Percentiles rank a stretch among this genome's conserved stretches.
These are phyloP conservation scores for Cryptoprocta ferox DNA, from an alignment of 2,797 vertebrate species.

Conservation along the genomic window DNA sequence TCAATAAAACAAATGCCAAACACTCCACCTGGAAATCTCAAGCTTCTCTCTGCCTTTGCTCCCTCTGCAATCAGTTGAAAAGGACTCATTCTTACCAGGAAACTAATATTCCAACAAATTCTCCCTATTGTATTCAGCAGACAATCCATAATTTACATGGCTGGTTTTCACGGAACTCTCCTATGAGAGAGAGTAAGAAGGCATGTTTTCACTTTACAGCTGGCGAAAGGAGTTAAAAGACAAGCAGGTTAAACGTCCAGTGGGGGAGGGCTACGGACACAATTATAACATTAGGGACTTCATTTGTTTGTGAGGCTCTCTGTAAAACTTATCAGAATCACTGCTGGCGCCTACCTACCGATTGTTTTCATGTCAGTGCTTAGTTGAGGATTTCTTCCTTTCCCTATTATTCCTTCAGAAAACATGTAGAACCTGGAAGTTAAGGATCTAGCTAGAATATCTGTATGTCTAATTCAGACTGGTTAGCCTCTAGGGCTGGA, in stretches of 20 bases:
- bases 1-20: not conserved
- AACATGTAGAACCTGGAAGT: not conserved
- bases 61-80: not conserved
- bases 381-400: not conserved
- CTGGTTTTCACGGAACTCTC: not conserved
- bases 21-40: not conserved
- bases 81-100: not conserved
- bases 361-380: not conserved
- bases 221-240: not conserved
- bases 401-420: not conserved
- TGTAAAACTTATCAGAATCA: not conserved
- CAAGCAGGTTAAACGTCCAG: not conserved
- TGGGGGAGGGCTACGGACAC: not conserved
- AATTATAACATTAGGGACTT: not conserved
- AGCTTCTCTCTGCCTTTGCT: not conserved
- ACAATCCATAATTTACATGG: not conserved
- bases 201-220: not conserved
- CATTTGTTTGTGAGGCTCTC: not conserved
- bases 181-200: not conserved
- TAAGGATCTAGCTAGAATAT: not conserved
- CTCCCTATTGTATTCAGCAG: not conserved
- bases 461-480: not conserved
- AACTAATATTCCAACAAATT: slow-evolving; percentile 35
- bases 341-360: not conserved
- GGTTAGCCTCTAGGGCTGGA: not conserved